Percentiles rank a stretch among this genome's conserved stretches.
phyloP scores from a whole-genome alignment of 2,888 invertebrate species.

The Drosophila neonasuta region DNA sequence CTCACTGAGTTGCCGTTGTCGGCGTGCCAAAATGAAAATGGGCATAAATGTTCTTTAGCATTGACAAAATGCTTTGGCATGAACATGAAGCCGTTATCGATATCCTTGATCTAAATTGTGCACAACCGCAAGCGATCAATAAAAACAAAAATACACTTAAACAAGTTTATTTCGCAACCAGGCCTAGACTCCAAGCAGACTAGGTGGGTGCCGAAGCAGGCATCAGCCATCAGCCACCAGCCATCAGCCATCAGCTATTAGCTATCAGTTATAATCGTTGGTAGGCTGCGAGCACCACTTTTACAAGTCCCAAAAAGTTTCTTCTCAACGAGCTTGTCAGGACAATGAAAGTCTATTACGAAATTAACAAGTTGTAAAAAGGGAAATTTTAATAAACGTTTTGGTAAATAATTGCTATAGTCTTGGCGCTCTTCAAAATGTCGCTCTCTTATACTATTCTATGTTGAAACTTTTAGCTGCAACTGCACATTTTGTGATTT shows the following conservation, averaged over 20 bases:
- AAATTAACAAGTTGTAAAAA: slow-evolving; percentile 74
- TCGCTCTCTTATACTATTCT: slow-evolving; percentile 9
- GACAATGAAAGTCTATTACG: slow-evolving; percentile 35
- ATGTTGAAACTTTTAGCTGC: slow-evolving; percentile 50
- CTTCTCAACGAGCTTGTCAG: slow-evolving; percentile 30
- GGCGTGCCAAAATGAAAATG: slow-evolving; percentile 66
- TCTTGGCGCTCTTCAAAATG: slow-evolving; percentile 28
- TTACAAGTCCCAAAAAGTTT: slow-evolving; percentile 19
- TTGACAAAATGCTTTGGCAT: slow-evolving; percentile 76
- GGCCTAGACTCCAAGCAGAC: slow-evolving; percentile 15
- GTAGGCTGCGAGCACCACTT: not conserved
- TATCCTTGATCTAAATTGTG: slow-evolving; percentile 79
- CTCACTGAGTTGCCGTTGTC: slow-evolving; percentile 47
- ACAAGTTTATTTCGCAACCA: slow-evolving; percentile 61
- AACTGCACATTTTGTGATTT: slow-evolving; percentile 54
- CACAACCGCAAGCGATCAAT: slow-evolving; percentile 79
- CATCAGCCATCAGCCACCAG: not conserved
- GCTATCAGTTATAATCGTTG: slow-evolving; percentile 1
- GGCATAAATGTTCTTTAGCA: slow-evolving; percentile 69
- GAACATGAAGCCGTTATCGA: slow-evolving; percentile 72
- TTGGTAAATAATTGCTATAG: slow-evolving; percentile 60
- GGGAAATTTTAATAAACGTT: slow-evolving; percentile 68
- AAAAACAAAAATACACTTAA: slow-evolving; percentile 58
- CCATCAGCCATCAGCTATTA: not conserved
- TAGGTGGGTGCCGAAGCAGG: slow-evolving; percentile 1